Percentiles rank a stretch among this genome's conserved stretches.
phyloP scores from a whole-genome alignment of 1,140 invertebrate genomes.

The Apis cerana region DNA sequence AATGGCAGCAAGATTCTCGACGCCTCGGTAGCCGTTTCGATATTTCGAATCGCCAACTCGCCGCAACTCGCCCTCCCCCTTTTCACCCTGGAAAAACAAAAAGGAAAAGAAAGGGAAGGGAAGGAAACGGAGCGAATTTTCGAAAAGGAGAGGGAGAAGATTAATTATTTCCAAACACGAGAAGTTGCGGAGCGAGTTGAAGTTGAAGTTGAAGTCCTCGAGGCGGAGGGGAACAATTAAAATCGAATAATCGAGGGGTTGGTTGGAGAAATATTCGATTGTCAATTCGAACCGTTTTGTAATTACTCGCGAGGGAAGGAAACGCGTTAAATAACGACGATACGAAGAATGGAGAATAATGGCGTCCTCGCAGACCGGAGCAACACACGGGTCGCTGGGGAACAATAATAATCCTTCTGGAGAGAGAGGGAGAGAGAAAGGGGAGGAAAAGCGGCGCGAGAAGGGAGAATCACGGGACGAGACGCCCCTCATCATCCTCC shows the following conservation, averaged over 20 bases:
- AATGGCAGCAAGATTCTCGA: conserved; percentile 36
- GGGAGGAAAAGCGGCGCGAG: neutral
- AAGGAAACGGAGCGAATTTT: neutral
- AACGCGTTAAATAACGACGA: conserved; percentile 36
- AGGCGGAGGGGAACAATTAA: conserved; percentile 12
- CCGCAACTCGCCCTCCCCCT: neutral
- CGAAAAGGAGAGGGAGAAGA: neutral
- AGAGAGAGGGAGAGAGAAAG: neutral
- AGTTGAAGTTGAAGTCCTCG: too few species aligned
- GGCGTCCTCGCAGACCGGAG: conserved; percentile 1
- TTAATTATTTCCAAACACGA: conserved; percentile 2
- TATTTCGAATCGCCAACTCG: conserved; percentile 1
- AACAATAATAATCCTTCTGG: conserved; percentile 24
- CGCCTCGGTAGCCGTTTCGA: conserved; percentile 6
- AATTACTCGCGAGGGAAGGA: conserved; percentile 15
- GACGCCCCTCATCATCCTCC: conserved; percentile 48
- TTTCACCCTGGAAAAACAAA: too few species aligned
- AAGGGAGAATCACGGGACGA: conserved; percentile 15
- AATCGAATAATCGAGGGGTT: neutral
- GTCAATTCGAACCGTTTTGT: conserved; percentile 6
- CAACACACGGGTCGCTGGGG: neutral
- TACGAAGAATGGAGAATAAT: conserved; percentile 13
- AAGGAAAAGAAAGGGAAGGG: too few species aligned
- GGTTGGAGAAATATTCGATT: neutral
- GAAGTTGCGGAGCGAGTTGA: too few species aligned